Evolutionary conservation across 2,888 invertebrate genomes (phyloP), one percentile per base, ranked within the genome.

Genomic region (Scrobipalpa atriplicella): DNA sequence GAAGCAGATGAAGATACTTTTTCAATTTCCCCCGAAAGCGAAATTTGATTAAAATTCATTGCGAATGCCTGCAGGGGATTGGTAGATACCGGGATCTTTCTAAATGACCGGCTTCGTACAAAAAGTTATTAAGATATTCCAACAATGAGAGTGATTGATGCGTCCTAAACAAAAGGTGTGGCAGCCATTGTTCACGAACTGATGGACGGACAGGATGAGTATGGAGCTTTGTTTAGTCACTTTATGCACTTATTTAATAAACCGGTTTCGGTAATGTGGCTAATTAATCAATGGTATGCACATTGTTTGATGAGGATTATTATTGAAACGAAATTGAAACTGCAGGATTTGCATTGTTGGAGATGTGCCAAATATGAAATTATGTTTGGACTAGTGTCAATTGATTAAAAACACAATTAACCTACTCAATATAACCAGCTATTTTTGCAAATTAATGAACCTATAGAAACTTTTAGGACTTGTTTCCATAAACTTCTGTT

Each of bases 101-200:
- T 87, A 89, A 90, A 87, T 89, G 90, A 90, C 89, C 90, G 88
- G 82, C 81, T 84, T 82, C 76, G 78, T 80, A 90, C 85, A 92
- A 91, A 89, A 90, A 89, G 82, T 89, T 92, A 91, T 91, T 91
- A 92, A 91, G 91, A 91, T 88, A 90, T 84, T 77, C 80, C 88
- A 87, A 91, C 92, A 92, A 91, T 83, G 86, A 62, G 76, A 66
- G 77, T 91, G 92, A 92, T 92, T 90, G 92, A 92, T 92, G 92
- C 80, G 78, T 75, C 76, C 78, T 75, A 84, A 86, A 92, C 92
- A 91, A 92, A 89, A 85, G 86, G 79, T 78, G 77, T 77, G 78
- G 71, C 73, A 68, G 74, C 76, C 80, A 85, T 90, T 89, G 89
- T 89, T 87, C 81, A 73, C 68, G 67, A 69, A 78, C 76, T 78